Evolutionary conservation across 1,140 invertebrate species (phyloP).

Genomic region (Panonychus citri): DNA sequence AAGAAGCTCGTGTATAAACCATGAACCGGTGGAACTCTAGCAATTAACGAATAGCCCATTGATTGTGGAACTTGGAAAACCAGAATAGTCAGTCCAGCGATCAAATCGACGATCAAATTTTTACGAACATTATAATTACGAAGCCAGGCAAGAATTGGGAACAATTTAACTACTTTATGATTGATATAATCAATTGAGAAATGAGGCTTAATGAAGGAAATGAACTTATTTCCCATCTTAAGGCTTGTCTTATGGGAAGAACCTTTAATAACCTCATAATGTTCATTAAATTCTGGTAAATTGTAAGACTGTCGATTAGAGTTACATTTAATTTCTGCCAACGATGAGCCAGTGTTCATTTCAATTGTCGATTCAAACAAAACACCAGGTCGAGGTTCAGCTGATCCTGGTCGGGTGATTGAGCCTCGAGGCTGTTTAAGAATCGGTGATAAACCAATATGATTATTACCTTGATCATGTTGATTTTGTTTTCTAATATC

Average conservation of each 20-base stretch:
- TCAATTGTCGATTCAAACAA: too few species aligned
- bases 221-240: neutral
- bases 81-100: constrained; percentile 49
- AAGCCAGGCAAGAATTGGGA: constrained; percentile 18
- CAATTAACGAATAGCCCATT: constrained; percentile 28
- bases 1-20: constrained; percentile 90
- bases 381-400: too few species aligned
- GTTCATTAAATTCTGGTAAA: too few species aligned
- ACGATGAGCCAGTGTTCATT: too few species aligned
- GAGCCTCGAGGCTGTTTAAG: too few species aligned
- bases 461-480: too few species aligned
- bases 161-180: neutral
- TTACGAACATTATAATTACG: constrained; percentile 15
- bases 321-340: too few species aligned
- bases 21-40: constrained; percentile 46
- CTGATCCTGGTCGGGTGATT: too few species aligned
- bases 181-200: neutral
- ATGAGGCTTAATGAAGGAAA: neutral
- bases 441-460: too few species aligned
- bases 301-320: too few species aligned
- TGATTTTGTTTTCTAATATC: too few species aligned
- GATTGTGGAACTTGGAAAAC: constrained; percentile 77
- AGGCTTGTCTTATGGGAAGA: neutral
- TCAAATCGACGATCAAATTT: constrained; percentile 15
- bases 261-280: neutral